Conservation (phyloP, 2,797 vertebrate genomes). For the Rhyacichthys aspro region DNA sequence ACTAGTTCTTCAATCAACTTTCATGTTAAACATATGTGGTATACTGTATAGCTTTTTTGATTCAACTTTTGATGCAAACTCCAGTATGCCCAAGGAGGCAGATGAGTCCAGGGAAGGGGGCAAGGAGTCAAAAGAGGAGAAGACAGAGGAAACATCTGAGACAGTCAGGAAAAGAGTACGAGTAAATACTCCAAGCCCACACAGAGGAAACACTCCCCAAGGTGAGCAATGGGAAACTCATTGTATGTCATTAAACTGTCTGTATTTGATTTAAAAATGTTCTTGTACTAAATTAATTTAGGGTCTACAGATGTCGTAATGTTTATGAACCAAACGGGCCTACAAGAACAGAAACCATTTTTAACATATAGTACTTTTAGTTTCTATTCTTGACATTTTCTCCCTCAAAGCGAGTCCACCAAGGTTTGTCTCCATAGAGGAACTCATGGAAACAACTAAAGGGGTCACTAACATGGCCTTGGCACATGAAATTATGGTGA, state of each 20-base stretch:
- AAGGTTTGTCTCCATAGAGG: constrained; percentile 87
- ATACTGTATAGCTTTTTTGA: neutral
- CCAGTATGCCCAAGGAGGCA: constrained; percentile 87
- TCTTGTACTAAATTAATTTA: too few species aligned
- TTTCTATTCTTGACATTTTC: constrained; percentile 4
- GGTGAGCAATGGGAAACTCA: constrained; percentile 76
- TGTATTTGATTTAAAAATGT: too few species aligned
- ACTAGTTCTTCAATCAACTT: too few species aligned
- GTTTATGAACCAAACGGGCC: too few species aligned
- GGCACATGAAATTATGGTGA: constrained; percentile 94
- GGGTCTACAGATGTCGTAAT: too few species aligned
- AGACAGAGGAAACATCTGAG: constrained; percentile 63
- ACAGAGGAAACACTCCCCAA: constrained; percentile 73
- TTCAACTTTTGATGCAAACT: constrained; percentile 10
- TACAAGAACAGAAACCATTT: too few species aligned
- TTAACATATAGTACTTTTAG: too few species aligned
- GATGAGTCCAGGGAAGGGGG: constrained; percentile 74
- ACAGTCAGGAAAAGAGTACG: constrained; percentile 74
- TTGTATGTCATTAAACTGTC: too few species aligned
- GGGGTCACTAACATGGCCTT: constrained; percentile 94
- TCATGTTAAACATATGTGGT: too few species aligned
- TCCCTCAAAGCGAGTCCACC: constrained; percentile 85
- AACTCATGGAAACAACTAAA: constrained; percentile 92
- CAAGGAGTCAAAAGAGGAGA: constrained; percentile 67
- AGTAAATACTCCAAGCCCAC: constrained; percentile 76